Base-by-base conservation (phyloP, 2,888 invertebrate genomes). In the Amaurobius ferox region DNA sequence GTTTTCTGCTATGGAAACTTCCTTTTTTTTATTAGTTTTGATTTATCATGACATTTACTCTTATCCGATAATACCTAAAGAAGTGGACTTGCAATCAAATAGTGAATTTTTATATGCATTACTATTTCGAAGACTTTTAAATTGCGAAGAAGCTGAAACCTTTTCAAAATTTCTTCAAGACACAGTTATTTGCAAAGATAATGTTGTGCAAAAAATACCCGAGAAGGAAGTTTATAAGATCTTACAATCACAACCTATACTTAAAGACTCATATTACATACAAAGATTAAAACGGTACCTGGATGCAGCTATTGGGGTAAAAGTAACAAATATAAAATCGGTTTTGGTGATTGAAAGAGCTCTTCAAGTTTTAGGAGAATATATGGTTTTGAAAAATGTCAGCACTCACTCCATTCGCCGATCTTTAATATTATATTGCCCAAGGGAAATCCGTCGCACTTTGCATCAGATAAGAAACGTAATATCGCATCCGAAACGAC, bases 301-400 rank as follows among this genome's bases (percentile, higher is more conserved):
- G 1, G 19, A 81, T 32, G 26, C 48, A n/a, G 74, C 39, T 7
- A 44, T 61, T n/a, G 35, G 26, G 11, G 26, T 76, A 9, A n/a
- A 5, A 6, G 2, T 44, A 13, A 44, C 7, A 26, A 32, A 68
- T 23, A 9, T 11, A 0, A 76, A 74, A 44, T 55, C 74, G 3
- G 19, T 81, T 29, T 55, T 74, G 0, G 39, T 76, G 7, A 40
- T 81, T 26, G 68, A 70, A 74, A 68, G 74, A 26, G 61, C n/a
- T 13, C 70, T 81, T n/a, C 68, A 70, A 32, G 74, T 81, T 13
- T 30, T 81, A 19, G 74, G 81, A 26, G 81, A 81, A 62, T 30
- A 62, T 19, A 13, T 79, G 5, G 72, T n/a, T 16, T 16, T n/a
- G n/a, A 44, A 48, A 72, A 66, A 79, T 1, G 72, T 35, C 13